Evolutionary conservation across 2,113 vertebrate genomes (phyloP).

Genomic region (Candoia aspera): DNA sequence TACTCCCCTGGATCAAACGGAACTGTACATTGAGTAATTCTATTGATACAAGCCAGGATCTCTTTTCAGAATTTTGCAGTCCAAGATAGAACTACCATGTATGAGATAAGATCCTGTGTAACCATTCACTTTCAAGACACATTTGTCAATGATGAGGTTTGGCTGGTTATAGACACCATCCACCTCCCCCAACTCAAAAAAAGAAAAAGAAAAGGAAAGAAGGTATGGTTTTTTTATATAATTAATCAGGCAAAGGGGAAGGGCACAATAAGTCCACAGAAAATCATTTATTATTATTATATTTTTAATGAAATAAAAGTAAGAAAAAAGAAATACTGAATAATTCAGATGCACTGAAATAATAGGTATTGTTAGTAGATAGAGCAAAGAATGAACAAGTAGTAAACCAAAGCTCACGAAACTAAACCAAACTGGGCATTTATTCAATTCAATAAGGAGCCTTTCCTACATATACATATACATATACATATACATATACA

Average conservation of each 20-base stretch:
- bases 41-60: neutral
- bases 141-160: neutral
- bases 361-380: conserved; percentile 4
- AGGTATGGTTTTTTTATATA: neutral
- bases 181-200: neutral
- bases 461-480: neutral
- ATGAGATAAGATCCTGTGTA: neutral
- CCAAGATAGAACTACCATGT: neutral
- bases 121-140: neutral
- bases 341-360: neutral
- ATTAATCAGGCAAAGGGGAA: neutral
- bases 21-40: neutral
- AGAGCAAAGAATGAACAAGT: neutral
- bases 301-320: conserved; percentile 26
- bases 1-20: neutral
- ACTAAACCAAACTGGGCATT: neutral
- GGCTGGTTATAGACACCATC: neutral
- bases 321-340: neutral
- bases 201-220: no score
- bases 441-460: neutral
- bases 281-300: neutral
- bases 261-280: neutral
- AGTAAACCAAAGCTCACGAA: conserved; percentile 2
- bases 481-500: no score
- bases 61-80: neutral